A percentile compares a stretch with the other conserved stretches of the same genome.
Conservation (phyloP, 1,140 invertebrate genomes). For the Stenopsyche tienmushanensis region DNA sequence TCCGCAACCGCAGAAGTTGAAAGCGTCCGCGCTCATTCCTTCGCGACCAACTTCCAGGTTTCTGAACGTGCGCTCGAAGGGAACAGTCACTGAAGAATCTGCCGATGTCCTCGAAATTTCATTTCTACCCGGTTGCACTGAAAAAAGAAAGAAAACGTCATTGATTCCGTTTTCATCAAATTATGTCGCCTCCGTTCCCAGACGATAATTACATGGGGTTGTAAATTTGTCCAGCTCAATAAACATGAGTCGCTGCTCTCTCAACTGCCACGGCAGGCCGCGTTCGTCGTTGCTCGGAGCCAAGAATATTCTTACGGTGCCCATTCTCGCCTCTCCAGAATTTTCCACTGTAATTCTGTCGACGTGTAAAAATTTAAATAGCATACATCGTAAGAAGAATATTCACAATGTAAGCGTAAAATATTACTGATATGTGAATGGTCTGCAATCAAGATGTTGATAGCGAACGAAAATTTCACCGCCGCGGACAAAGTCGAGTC, state of each 20-base stretch:
- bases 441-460: slow-evolving; percentile 72
- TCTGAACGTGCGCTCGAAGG: slow-evolving; percentile 70
- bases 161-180: background rate
- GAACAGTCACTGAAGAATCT: slow-evolving; percentile 72
- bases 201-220: background rate
- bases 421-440: slow-evolving; percentile 62
- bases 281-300: slow-evolving; percentile 70
- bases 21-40: slow-evolving; percentile 56
- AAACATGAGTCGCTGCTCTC: slow-evolving; percentile 69
- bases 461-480: slow-evolving; percentile 68
- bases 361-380: no score
- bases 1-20: slow-evolving; percentile 83
- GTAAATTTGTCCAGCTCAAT: slow-evolving; percentile 77
- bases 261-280: slow-evolving; percentile 61
- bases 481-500: slow-evolving; percentile 72
- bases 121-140: slow-evolving; percentile 66
- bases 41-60: slow-evolving; percentile 59
- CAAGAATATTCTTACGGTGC: slow-evolving; percentile 77
- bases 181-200: background rate
- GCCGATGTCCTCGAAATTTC: slow-evolving; percentile 61
- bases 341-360: slow-evolving; percentile 65
- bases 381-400: no score
- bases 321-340: slow-evolving; percentile 54
- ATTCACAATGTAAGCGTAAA: no score
- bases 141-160: slow-evolving; percentile 36